Evolutionary conservation across 2,113 vertebrate species (phyloP).

Genomic region (Myiozetetes cayanensis): DNA sequence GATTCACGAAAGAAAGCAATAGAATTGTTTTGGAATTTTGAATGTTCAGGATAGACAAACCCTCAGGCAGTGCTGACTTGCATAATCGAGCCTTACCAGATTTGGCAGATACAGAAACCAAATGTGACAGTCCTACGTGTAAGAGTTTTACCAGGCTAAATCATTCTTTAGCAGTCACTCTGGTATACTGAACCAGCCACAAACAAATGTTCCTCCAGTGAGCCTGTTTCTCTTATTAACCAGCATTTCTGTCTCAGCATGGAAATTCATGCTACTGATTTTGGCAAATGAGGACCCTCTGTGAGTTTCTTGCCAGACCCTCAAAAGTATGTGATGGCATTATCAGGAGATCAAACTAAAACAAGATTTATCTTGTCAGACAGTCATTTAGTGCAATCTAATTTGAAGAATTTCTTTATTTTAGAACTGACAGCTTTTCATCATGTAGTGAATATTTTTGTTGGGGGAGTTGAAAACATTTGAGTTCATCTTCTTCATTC

Average conservation of each 20-base stretch:
- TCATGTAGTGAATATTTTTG: background rate
- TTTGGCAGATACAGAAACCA: constrained; percentile 21
- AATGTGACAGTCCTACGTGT: background rate
- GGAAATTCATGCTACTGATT: constrained; percentile 8
- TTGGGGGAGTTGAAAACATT: background rate
- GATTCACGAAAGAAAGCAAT: constrained; percentile 21
- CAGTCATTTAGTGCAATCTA: background rate
- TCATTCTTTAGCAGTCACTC: background rate
- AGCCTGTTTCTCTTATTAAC: background rate
- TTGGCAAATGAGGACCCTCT: constrained; percentile 3
- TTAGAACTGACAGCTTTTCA: background rate
- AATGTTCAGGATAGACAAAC: constrained; percentile 16
- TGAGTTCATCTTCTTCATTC: background rate
- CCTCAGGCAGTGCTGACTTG: constrained; percentile 28
- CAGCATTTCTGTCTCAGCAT: background rate
- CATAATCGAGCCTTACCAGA: background rate
- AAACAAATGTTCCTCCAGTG: constrained; percentile 5
- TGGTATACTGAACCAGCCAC: background rate
- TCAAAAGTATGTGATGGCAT: background rate
- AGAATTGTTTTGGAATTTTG: constrained; percentile 44
- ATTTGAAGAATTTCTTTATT: constrained; percentile 16
- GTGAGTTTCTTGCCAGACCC: background rate
- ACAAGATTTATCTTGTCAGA: constrained; percentile 13
- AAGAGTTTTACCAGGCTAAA: background rate
- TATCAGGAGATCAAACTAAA: constrained; percentile 29